These are phyloP conservation scores for Hyla sarda DNA, from an alignment of 2,113 vertebrate species.

Conservation along the genomic window DNA sequence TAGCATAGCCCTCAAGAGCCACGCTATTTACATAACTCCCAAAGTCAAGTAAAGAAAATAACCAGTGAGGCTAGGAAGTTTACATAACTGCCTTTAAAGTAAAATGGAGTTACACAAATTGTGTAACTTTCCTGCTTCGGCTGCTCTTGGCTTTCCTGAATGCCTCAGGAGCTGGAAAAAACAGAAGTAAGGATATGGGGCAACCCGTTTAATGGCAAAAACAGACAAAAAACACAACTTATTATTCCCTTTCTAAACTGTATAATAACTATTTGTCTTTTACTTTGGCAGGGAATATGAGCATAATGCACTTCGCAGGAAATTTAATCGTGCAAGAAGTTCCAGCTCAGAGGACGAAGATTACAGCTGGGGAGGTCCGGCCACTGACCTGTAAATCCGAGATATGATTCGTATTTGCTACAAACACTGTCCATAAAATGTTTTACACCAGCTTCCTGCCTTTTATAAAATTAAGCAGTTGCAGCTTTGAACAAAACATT, in stretches of 20 bases:
- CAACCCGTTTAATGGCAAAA: no score
- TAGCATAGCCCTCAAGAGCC: no score
- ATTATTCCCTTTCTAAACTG: neutral
- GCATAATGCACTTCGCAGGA: slow-evolving; percentile 79
- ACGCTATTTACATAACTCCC: no score
- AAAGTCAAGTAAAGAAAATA: no score
- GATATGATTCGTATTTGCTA: neutral
- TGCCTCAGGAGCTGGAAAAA: no score
- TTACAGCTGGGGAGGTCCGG: slow-evolving; percentile 90
- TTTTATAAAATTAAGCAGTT: neutral
- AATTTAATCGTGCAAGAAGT: slow-evolving; percentile 83
- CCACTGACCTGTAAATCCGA: slow-evolving; percentile 84
- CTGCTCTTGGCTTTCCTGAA: no score
- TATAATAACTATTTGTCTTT: neutral
- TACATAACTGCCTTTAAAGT: no score
- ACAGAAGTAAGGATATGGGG: no score
- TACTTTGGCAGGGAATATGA: slow-evolving; percentile 77
- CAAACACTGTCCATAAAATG: neutral
- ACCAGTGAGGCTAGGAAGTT: no score
- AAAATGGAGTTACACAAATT: no score
- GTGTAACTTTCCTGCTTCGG: no score
- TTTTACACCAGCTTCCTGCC: neutral
- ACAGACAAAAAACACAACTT: no score
- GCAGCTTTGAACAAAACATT: slow-evolving; percentile 27
- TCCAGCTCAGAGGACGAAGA: slow-evolving; percentile 80